phyloP scores from a whole-genome alignment of 2,797 vertebrate genomes.

The Onychomys torridus region DNA sequence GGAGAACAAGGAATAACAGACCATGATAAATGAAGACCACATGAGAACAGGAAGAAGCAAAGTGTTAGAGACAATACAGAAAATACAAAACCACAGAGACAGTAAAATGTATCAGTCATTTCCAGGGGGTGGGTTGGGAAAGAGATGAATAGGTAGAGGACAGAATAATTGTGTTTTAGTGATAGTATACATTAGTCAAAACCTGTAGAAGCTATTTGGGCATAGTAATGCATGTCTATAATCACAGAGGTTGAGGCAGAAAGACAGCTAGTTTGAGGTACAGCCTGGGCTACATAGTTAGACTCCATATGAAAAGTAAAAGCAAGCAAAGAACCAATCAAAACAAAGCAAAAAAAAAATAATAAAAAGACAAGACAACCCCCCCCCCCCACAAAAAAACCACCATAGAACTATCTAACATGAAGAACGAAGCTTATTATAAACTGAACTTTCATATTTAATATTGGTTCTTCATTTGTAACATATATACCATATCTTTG shows the following conservation, averaged over 20 bases:
- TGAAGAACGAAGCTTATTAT: background rate
- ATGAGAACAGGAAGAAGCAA: no score
- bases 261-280: background rate
- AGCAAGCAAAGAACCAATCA: background rate
- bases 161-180: background rate
- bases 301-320: background rate
- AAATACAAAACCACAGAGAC: slow-evolving; percentile 27
- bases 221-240: background rate
- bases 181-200: background rate
- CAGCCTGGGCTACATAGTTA: background rate
- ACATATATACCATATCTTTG: background rate
- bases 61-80: background rate
- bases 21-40: no score
- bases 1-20: no score
- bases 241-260: background rate
- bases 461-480: background rate
- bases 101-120: background rate
- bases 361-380: background rate
- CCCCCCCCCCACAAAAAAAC: background rate
- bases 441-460: background rate
- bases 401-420: background rate
- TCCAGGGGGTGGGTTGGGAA: background rate
- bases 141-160: background rate
- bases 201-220: background rate
- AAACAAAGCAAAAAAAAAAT: background rate